These are phyloP conservation scores for Nothura maculosa DNA, from an alignment of 2,797 vertebrate species.

Conservation along the genomic window DNA sequence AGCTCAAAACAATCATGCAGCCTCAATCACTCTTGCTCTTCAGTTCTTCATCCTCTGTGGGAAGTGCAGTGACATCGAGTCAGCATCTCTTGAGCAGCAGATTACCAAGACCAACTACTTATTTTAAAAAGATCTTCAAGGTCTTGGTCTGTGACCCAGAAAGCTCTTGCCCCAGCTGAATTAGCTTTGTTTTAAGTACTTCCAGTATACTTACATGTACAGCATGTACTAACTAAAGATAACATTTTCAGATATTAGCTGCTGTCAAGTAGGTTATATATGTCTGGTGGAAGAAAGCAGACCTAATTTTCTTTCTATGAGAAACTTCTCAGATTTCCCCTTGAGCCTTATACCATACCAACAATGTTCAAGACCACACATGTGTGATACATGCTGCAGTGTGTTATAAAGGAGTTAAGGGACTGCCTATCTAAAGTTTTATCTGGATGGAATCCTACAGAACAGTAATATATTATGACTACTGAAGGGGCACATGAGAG, in stretches of 20 bases:
- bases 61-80: background rate
- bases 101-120: background rate
- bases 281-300: background rate
- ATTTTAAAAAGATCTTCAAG: background rate
- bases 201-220: background rate
- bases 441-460: background rate
- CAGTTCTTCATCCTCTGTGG: background rate
- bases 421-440: background rate
- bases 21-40: background rate
- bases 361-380: background rate
- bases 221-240: background rate
- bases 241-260: background rate
- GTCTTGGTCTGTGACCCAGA: background rate
- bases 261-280: background rate
- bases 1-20: background rate
- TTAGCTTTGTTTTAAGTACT: background rate
- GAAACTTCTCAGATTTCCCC: background rate
- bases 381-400: background rate
- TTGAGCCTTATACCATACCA: background rate
- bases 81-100: background rate
- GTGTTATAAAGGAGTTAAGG: background rate
- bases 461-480: background rate
- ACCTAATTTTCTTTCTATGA: background rate
- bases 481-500: background rate
- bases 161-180: background rate